Evolutionary conservation across 2,888 invertebrate genomes (phyloP).

Genomic region (Theodoxus fluviatilis): DNA sequence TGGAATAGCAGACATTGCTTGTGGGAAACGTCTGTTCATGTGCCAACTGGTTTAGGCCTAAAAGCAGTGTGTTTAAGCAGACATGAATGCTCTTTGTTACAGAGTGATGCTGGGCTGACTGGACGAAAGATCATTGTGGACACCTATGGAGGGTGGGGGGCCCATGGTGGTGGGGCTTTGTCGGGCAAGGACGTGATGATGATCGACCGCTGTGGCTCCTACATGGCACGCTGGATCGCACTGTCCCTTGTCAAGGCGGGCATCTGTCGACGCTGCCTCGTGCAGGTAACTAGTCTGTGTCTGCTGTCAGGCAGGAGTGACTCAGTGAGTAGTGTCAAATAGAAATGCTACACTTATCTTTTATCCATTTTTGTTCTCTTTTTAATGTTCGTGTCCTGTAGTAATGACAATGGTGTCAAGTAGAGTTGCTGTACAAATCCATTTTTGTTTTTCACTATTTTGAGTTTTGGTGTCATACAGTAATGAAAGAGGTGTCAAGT

Average conservation of each 20-base stretch:
- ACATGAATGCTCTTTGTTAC: slow-evolving; percentile 36
- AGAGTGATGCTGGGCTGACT: slow-evolving; percentile 95
- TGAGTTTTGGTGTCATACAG: too few relatives aligned
- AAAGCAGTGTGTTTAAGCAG: not conserved
- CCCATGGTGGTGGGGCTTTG: slow-evolving; percentile 99
- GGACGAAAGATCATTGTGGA: slow-evolving; percentile 99
- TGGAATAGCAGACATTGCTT: too few relatives aligned
- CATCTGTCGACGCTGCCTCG: slow-evolving; percentile 92
- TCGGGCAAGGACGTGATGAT: slow-evolving; percentile 89
- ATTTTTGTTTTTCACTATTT: too few relatives aligned
- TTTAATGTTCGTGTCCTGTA: too few relatives aligned
- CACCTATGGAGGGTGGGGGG: slow-evolving; percentile 99
- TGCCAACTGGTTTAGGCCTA: not conserved
- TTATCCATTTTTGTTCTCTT: too few relatives aligned
- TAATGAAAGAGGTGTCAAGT: too few relatives aligned
- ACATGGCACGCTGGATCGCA: slow-evolving; percentile 98
- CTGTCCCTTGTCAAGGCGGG: slow-evolving; percentile 95
- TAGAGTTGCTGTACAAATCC: too few relatives aligned
- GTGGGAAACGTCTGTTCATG: too few relatives aligned
- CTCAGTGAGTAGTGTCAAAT: too few relatives aligned
- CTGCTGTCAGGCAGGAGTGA: too few relatives aligned
- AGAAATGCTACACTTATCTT: too few relatives aligned
- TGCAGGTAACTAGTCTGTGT: slow-evolving; percentile 75
- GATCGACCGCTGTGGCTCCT: slow-evolving; percentile 91
- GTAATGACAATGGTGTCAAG: too few relatives aligned